Base-by-base conservation (phyloP, 1,140 invertebrate genomes). In the Microplitis demolitor region DNA sequence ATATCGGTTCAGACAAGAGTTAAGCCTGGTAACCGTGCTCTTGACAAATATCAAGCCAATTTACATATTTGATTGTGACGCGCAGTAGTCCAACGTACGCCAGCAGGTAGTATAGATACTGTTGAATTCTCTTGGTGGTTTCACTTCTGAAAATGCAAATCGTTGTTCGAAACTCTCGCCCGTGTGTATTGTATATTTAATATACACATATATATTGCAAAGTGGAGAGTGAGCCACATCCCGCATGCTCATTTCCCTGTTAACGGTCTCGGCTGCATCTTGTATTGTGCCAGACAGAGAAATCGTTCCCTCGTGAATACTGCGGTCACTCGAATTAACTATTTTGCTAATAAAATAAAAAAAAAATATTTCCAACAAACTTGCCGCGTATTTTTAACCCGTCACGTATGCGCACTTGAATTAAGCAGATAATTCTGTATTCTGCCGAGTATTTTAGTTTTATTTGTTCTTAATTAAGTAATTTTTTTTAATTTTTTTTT, bases 41-140 rank as follows among this genome's bases (percentile, higher is more conserved):
- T 69, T 67, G 72, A 79, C 78, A 77, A 80, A 80, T 79, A 79
- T 81, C 78, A 75, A 67, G 63, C 76, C 75, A 73, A 83, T 84
- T 83, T 84, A 79, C 83, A 84, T 84, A 82, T 83, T 84, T 83
- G 83, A 84, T 84, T 83, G 82, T 80, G 71, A 72, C 73, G 62
- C 71, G 51, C 51, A 45, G 24, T 33, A 37, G 69, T 34, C 61
- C 50, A 37, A 61, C 53, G 13, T 33, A 45, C 9, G 9, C 35
- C 39, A 5, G 39, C 39, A 45, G 39, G 39, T 45, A 6, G 39
- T 9, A 6, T 11, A 45, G 39, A 45, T 45, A 45, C 39, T 11
- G 39, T 78, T 79, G 76, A 78, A 82, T 80, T 79, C 71, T 77
- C 69, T 39, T 69, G 66, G 64, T 69, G 58, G 72, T 67, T 58